These are phyloP conservation scores for Anser brachyrhynchus DNA, from an alignment of 2,113 vertebrate species.

Conservation along the genomic window DNA sequence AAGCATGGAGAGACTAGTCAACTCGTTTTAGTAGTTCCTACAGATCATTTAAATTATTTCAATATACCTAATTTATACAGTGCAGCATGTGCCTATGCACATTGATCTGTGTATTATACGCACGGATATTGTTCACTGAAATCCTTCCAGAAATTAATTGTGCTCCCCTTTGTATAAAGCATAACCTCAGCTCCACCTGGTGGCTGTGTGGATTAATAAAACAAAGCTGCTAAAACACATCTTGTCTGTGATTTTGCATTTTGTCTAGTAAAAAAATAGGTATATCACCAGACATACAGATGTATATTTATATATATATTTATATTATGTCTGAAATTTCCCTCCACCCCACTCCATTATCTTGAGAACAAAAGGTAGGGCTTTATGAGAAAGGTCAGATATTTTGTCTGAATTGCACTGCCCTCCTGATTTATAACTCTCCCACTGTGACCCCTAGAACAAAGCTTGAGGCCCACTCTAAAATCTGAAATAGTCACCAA, in stretches of 20 bases:
- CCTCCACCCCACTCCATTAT: neutral
- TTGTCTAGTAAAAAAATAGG: neutral
- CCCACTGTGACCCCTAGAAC: neutral
- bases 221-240: neutral
- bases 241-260: neutral
- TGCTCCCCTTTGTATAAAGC: slow-evolving; percentile 1
- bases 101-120: neutral
- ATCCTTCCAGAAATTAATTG: slow-evolving; percentile 18
- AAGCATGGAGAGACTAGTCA: neutral
- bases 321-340: neutral
- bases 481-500: neutral
- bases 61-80: neutral
- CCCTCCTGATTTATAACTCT: neutral
- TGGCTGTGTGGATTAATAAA: slow-evolving; percentile 34
- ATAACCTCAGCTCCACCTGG: slow-evolving; percentile 75
- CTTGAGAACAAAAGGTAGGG: neutral
- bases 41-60: neutral
- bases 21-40: neutral
- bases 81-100: neutral
- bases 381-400: neutral
- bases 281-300: neutral
- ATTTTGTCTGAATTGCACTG: neutral
- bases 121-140: neutral
- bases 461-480: neutral
- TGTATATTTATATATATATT: neutral